Percentiles rank a stretch among this genome's conserved stretches.
Conservation (phyloP, 2,113 vertebrate genomes). For the Grallaria varia region DNA sequence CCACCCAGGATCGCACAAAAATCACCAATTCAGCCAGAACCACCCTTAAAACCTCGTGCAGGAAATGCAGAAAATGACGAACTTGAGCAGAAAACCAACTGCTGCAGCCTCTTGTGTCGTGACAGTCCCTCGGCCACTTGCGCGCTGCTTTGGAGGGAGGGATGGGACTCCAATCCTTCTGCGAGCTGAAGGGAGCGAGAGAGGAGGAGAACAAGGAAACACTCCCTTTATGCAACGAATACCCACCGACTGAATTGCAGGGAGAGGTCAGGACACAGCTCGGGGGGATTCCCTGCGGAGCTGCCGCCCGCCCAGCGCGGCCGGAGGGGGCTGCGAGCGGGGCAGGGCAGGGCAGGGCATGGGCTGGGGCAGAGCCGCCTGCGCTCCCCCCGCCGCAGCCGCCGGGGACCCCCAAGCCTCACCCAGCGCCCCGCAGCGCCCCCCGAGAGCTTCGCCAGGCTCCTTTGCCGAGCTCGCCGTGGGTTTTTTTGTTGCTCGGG, state of each 20-base stretch:
- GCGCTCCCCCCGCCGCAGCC: too few relatives aligned
- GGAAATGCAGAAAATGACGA: neutral
- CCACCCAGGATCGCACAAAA: neutral
- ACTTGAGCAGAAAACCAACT: rapidly evolving
- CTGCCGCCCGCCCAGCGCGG: too few relatives aligned
- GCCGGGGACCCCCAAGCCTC: too few relatives aligned
- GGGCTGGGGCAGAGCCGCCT: neutral
- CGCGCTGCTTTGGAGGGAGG: neutral
- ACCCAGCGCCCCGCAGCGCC: neutral
- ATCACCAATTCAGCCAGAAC: neutral
- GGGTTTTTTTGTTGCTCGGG: neutral
- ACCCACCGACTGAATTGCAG: rapidly evolving
- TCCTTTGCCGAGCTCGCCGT: neutral
- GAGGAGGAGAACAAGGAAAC: neutral
- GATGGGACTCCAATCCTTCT: neutral
- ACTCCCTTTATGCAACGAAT: neutral
- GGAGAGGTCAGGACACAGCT: rapidly evolving
- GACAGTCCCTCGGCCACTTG: neutral
- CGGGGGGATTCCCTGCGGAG: neutral
- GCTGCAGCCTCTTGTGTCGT: neutral
- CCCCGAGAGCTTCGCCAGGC: neutral
- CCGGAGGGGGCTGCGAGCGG: too few relatives aligned
- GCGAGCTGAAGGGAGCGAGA: neutral
- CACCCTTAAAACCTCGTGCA: neutral
- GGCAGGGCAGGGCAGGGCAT: neutral